A percentile compares a stretch with the other conserved stretches of the same genome.
Evolutionary conservation across 2,797 vertebrate genomes (phyloP).

Genomic region (Eremophila alpestris): DNA sequence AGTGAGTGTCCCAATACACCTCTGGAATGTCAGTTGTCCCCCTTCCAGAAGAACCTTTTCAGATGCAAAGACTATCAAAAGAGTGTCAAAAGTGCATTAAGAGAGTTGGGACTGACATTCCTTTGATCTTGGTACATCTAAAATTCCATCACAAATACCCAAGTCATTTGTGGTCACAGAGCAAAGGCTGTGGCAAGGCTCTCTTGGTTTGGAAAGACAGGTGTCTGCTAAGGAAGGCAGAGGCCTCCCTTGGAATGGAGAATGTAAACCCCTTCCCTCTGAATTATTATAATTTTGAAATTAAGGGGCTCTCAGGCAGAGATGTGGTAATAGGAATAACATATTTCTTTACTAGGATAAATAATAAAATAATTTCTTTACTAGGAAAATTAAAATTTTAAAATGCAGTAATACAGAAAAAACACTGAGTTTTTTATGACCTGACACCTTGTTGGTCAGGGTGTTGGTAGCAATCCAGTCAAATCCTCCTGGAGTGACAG

Average conservation of each 20-base stretch:
- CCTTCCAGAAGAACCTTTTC: background rate
- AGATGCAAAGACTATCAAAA: background rate
- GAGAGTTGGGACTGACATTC: background rate
- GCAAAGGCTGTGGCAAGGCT: background rate
- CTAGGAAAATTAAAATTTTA: no score
- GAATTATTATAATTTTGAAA: no score
- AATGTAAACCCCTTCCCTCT: background rate
- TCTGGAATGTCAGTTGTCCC: background rate
- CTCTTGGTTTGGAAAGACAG: background rate
- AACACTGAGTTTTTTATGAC: no score
- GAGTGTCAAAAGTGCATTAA: background rate
- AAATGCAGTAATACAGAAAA: no score
- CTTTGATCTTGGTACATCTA: background rate
- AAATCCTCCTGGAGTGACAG: no score
- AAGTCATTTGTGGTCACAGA: background rate
- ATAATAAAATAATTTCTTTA: no score
- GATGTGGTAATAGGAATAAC: no score
- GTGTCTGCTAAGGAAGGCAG: background rate
- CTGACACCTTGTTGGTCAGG: no score
- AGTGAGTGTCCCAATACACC: background rate
- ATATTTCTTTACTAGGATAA: no score
- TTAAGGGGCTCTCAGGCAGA: no score
- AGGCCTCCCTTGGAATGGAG: background rate
- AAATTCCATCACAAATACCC: background rate
- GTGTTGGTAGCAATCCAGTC: no score